Evolutionary conservation across 2,113 vertebrate genomes (phyloP).

Genomic region (Alaudala cheleensis): DNA sequence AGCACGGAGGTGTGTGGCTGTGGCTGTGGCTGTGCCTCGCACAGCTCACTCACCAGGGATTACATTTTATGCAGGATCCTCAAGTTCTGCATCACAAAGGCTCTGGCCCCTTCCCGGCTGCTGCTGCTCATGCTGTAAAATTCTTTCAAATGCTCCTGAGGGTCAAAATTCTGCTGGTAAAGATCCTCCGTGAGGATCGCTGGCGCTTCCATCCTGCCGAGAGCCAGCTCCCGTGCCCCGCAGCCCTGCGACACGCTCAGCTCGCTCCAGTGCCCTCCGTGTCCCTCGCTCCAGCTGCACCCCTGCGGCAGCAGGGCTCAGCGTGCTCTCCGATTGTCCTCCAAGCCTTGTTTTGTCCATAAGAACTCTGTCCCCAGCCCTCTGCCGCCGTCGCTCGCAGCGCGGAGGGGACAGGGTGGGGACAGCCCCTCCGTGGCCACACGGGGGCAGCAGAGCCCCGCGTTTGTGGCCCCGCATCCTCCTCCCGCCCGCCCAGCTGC

Average conservation of each 20-base stretch:
- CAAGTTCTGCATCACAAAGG: background rate
- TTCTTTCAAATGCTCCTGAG: background rate
- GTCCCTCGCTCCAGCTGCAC: background rate
- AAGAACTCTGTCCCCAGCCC: rapidly evolving
- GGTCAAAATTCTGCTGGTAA: constrained; percentile 18
- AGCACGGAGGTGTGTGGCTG: background rate
- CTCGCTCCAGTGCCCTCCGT: rapidly evolving
- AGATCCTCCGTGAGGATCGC: background rate
- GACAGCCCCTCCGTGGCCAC: background rate
- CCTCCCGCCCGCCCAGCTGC: background rate
- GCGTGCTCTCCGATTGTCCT: background rate
- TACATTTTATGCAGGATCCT: background rate
- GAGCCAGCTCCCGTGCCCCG: rapidly evolving
- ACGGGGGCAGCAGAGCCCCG: constrained; percentile 43
- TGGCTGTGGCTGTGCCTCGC: rapidly evolving
- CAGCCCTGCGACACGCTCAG: rapidly evolving
- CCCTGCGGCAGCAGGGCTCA: rapidly evolving
- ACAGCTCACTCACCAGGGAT: background rate
- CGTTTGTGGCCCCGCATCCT: background rate
- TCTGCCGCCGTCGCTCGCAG: too few relatives aligned
- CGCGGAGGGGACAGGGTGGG: background rate
- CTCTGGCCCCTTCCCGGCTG: background rate
- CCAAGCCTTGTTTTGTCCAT: rapidly evolving
- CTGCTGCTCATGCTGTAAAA: background rate
- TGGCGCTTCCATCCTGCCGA: rapidly evolving